phyloP scores from a whole-genome alignment of 92 coral and sea anemone species.

The Paramuricea clavata region DNA sequence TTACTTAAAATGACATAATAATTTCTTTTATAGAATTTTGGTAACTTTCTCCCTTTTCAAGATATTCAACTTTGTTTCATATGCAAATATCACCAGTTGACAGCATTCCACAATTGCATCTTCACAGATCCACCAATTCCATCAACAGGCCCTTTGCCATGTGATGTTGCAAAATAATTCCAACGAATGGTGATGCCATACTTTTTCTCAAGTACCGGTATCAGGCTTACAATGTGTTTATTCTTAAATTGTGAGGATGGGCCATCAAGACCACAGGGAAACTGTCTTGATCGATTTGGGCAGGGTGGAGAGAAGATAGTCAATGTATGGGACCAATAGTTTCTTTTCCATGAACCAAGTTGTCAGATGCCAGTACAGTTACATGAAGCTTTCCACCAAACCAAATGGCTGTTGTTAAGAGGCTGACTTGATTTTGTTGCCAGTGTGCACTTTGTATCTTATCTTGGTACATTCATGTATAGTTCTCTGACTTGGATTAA shows the following conservation, averaged over 20 bases:
- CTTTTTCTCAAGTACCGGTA: constrained; percentile 39
- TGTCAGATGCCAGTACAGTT: constrained; percentile 55
- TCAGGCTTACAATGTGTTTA: constrained; percentile 40
- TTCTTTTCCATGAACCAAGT: constrained; percentile 58
- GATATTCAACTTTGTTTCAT: too few species aligned
- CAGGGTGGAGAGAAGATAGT: constrained; percentile 55
- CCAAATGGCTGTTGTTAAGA: constrained; percentile 57
- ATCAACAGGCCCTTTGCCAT: constrained; percentile 58
- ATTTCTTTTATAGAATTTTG: too few species aligned
- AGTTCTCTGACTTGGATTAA: constrained; percentile 56
- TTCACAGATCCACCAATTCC: constrained; percentile 56
- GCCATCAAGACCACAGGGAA: constrained; percentile 63
- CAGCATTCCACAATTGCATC: constrained; percentile 61
- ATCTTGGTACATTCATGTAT: constrained; percentile 57
- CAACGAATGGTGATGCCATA: constrained; percentile 41
- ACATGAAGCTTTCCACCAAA: constrained; percentile 49
- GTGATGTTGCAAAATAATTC: constrained; percentile 53
- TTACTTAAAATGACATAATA: too few species aligned
- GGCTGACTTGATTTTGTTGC: constrained; percentile 54
- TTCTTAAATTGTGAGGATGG: constrained; percentile 63
- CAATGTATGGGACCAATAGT: constrained; percentile 52
- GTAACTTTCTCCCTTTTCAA: too few species aligned
- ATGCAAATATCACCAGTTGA: too few species aligned
- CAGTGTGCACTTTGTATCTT: constrained; percentile 53
- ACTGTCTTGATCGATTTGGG: constrained; percentile 56